These are phyloP conservation scores for Cyrtonyx montezumae DNA, from an alignment of 2,113 vertebrate species.

Conservation along the genomic window DNA sequence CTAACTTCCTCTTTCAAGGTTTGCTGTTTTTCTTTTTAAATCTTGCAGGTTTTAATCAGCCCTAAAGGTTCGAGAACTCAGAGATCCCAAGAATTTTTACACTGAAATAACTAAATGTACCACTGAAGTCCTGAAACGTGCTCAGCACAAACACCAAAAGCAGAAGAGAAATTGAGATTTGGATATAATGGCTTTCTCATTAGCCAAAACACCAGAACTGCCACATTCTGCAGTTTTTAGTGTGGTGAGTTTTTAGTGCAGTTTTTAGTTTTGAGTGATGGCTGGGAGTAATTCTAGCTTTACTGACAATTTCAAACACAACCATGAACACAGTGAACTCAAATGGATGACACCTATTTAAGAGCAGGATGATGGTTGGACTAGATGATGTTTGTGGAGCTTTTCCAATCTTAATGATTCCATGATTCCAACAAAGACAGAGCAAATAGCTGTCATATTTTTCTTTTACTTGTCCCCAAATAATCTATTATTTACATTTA, in stretches of 20 bases:
- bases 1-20: conserved; percentile 69
- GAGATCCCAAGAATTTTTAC: not conserved
- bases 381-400: too few relatives aligned
- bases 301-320: not conserved
- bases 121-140: not conserved
- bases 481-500: not conserved
- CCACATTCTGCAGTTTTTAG: not conserved
- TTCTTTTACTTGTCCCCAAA: not conserved
- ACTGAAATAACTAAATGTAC: not conserved
- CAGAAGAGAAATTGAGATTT: not conserved
- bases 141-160: accelerated
- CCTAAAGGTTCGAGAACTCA: not conserved
- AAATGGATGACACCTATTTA: not conserved
- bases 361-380: not conserved
- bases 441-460: not conserved
- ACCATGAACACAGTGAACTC: not conserved
- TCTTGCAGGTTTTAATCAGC: not conserved
- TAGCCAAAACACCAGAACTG: not conserved
- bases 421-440: not conserved
- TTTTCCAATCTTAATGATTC: too few relatives aligned
- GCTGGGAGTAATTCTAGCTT: not conserved
- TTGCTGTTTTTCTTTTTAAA: not conserved
- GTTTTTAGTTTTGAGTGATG: too few relatives aligned
- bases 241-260: too few relatives aligned
- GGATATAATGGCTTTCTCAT: not conserved